These are phyloP conservation scores for Andrena trimmerana DNA, from an alignment of 2,888 invertebrate genomes.

Conservation along the genomic window DNA sequence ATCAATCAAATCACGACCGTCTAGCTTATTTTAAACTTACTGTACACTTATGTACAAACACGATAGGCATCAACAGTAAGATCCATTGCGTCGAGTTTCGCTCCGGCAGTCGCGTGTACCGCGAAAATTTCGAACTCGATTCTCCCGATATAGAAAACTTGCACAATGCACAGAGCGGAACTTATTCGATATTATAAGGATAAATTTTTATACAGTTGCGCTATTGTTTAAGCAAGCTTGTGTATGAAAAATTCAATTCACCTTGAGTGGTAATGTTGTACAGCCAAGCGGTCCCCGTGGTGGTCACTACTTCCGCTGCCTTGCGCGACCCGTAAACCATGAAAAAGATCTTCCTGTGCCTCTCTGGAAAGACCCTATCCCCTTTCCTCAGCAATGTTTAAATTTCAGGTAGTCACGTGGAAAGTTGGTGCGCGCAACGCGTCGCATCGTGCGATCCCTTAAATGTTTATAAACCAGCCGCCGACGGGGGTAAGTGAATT, in stretches of 20 bases:
- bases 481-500: neutral
- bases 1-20: too few species aligned
- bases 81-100: too few species aligned
- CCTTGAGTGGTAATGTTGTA: constrained; percentile 68
- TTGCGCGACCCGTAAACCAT: constrained; percentile 66
- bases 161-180: too few species aligned
- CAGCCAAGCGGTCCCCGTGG: constrained; percentile 68
- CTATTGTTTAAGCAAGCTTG: neutral
- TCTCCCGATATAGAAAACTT: too few species aligned
- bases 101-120: too few species aligned
- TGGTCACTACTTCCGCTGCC: constrained; percentile 55
- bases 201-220: neutral
- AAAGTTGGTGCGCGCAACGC: constrained; percentile 12
- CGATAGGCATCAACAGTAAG: too few species aligned
- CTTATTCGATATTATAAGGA: too few species aligned
- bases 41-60: neutral
- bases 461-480: neutral
- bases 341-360: constrained; percentile 42
- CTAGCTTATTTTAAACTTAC: too few species aligned
- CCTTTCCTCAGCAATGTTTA: constrained; percentile 2
- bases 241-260: constrained; percentile 27
- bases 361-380: constrained; percentile 9
- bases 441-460: constrained; percentile 31
- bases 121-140: too few species aligned
- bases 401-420: constrained; percentile 25